Conservation (phyloP, 2,797 vertebrate species). For the Parotocinclus haroldoi region DNA sequence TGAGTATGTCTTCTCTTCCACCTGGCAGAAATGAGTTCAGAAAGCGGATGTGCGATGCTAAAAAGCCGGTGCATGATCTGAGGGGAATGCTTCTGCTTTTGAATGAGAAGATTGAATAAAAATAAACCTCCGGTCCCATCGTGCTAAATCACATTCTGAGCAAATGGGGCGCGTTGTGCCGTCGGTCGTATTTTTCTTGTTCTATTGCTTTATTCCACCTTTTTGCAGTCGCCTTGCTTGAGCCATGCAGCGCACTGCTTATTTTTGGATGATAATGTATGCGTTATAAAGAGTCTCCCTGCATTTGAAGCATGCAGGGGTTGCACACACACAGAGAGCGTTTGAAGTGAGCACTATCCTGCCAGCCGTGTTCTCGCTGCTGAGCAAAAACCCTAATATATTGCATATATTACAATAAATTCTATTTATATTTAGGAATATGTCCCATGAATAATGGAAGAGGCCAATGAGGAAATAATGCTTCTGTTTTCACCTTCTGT, state of each 20-base stretch:
- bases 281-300: conserved; percentile 49
- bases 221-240: conserved; percentile 13
- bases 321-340: conserved; percentile 45
- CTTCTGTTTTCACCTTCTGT: conserved; percentile 50
- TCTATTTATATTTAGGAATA: conserved; percentile 9
- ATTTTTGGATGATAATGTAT: conserved; percentile 49
- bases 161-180: background rate
- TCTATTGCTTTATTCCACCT: conserved; percentile 5
- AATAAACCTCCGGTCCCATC: conserved; percentile 10
- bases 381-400: conserved; percentile 34
- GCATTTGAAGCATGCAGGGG: conserved; percentile 46
- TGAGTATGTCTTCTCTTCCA: conserved; percentile 21
- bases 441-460: conserved; percentile 51
- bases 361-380: background rate
- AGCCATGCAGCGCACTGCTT: conserved; percentile 16
- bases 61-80: background rate
- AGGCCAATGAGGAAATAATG: conserved; percentile 47
- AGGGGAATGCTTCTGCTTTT: background rate
- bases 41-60: conserved; percentile 12
- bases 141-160: conserved; percentile 28
- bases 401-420: conserved; percentile 21
- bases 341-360: conserved; percentile 51
- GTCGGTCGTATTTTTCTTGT: conserved; percentile 22
- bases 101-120: background rate
- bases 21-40: conserved; percentile 25